Evolutionary conservation across 1,140 invertebrate genomes (phyloP), one percentile per base, ranked within the genome.

Genomic region (Calephelis virginiensis): DNA sequence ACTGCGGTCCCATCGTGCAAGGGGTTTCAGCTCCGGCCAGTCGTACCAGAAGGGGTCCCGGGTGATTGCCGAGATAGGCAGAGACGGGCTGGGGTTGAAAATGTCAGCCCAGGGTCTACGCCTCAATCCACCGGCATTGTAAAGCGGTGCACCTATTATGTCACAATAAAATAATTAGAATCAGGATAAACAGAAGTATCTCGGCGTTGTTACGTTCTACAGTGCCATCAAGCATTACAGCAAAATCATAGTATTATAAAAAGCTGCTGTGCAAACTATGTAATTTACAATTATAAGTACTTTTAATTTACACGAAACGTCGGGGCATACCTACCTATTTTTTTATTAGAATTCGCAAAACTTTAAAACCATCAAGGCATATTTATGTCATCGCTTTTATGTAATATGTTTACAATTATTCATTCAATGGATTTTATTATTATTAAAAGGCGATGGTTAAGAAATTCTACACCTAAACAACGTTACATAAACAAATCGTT

Each of bases 1-100:
- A 75, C 94, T 94, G 79, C 90, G 92, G 79, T 92, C 92, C 91
- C 92, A 93, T 74, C 93, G 92, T 73, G 93, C 92, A 69, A 94
- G 93, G 61, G 96, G 96, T 85, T 93, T 94, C 83, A 95, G 93
- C 89, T 94, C 94, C 66, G 96, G 96, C 86, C 95, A 95, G 90
- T 94, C 94, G 92, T 94, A 95, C 96, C 96, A 97, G 94, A 96
- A 97, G 77, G 96, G 96, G 92, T 97, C 96, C 78, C 96, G 93
- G 66, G 94, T 94, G 85, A 96, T 95, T 61, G 95, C 93, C 72
- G 95, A 95, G 82, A 96, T 93, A 12, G 96, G 96, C 73, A 95
- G 92, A 76, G 92, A 93, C 28, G 95, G 94, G 75, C 93, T 94
- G 73, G 96, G 96, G 86, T 96, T 95, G 81, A 97, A 91, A 78